Percentiles rank a stretch among this genome's conserved stretches.
Evolutionary conservation across 2,888 invertebrate genomes (phyloP).

Genomic region (Tortricodes alternella): DNA sequence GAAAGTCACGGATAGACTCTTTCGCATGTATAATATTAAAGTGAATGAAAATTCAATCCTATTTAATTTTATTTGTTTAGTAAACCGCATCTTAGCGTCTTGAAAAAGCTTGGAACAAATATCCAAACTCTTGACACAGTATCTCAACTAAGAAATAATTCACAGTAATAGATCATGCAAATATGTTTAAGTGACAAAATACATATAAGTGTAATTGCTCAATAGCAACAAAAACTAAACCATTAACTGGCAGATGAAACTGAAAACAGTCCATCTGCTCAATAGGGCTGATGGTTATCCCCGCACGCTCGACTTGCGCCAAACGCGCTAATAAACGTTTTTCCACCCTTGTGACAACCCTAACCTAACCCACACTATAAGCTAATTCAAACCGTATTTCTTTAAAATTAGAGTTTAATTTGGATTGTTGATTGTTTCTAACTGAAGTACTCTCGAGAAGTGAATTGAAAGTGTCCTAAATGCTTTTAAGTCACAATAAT

Average conservation of each 20-base stretch:
- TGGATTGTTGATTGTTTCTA: not conserved
- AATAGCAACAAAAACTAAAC: slow-evolving; percentile 16
- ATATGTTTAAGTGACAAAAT: too few species aligned
- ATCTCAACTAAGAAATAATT: too few species aligned
- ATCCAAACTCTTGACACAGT: too few species aligned
- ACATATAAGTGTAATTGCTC: not conserved
- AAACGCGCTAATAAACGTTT: slow-evolving; percentile 76
- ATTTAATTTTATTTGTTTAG: too few species aligned
- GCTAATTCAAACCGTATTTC: not conserved
- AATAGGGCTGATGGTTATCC: slow-evolving; percentile 68
- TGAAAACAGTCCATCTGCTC: slow-evolving; percentile 39
- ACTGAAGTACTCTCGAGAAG: slow-evolving; percentile 20
- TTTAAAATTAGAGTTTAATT: not conserved
- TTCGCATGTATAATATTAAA: too few species aligned
- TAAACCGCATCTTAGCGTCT: too few species aligned
- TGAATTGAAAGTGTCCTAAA: slow-evolving; percentile 24
- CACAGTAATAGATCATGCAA: too few species aligned
- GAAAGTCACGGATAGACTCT: too few species aligned
- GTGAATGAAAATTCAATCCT: too few species aligned
- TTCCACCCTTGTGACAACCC: slow-evolving; percentile 46
- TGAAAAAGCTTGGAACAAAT: too few species aligned
- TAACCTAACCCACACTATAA: slow-evolving; percentile 35
- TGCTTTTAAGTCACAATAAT: slow-evolving; percentile 30
- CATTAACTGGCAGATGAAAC: too few species aligned
- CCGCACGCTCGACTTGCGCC: slow-evolving; percentile 65